Evolutionary conservation across 2,888 invertebrate species (phyloP).

Genomic region (Acleris holmiana): DNA sequence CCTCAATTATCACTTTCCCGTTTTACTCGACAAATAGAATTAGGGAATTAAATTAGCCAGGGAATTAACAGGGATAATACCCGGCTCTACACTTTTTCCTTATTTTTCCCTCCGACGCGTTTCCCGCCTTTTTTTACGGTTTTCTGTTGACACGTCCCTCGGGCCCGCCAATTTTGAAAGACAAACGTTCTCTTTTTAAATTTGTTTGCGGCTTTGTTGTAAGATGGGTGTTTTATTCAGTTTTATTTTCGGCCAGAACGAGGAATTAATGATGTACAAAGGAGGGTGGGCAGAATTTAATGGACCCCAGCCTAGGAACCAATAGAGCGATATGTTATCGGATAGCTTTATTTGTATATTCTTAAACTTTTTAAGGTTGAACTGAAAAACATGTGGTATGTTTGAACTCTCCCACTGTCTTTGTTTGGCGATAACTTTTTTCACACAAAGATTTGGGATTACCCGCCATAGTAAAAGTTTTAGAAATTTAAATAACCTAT

Average conservation of each 20-base stretch:
- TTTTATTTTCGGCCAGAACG: slow-evolving; percentile 31
- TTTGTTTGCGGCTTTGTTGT: slow-evolving; percentile 21
- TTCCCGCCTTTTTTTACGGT: slow-evolving; percentile 54
- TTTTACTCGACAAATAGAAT: slow-evolving; percentile 82
- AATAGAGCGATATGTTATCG: too few species aligned
- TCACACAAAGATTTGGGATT: too few species aligned
- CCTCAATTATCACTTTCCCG: slow-evolving; percentile 81
- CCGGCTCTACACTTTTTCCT: slow-evolving; percentile 70
- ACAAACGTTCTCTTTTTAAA: slow-evolving; percentile 50
- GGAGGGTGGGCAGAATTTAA: too few species aligned
- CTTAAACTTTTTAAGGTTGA: too few species aligned
- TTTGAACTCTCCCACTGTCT: too few species aligned
- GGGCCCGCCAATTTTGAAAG: slow-evolving; percentile 62
- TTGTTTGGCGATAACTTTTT: too few species aligned
- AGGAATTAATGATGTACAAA: neutral
- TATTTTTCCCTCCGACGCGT: slow-evolving; percentile 55
- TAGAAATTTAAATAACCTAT: too few species aligned
- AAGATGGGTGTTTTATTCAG: slow-evolving; percentile 22
- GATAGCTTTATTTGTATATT: too few species aligned
- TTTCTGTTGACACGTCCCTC: slow-evolving; percentile 62
- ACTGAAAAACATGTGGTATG: too few species aligned
- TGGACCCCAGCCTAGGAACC: too few species aligned
- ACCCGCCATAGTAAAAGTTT: too few species aligned
- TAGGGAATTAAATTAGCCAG: slow-evolving; percentile 82
- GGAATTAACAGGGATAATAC: slow-evolving; percentile 84